Base-by-base conservation (phyloP, 2,113 vertebrate species). In the Coptodon rendalli region DNA sequence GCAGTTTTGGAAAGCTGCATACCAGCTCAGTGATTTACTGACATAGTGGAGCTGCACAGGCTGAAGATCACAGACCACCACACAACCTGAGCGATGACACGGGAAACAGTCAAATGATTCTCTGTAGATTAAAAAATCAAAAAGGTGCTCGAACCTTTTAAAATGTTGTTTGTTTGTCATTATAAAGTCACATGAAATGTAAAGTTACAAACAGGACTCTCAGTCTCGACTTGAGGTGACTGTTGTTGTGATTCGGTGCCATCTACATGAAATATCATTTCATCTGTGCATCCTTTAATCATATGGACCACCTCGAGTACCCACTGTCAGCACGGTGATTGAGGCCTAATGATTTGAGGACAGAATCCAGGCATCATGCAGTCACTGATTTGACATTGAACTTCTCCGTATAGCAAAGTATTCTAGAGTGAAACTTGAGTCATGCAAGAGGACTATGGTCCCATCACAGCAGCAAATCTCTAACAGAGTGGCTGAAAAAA, bases 21-120 rank as follows among this genome's bases (percentile, higher is more conserved):
- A 0, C 91, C 91, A 90, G 1, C 1, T 71, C 29, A 0, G 3
- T 8, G 1, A 0, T 9, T 0, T 2, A 6, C 31, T 7, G 31
- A n/a, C 1, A 4, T 36, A 38, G 29, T 66, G 61, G 4, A 66
- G 10, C 31, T 66, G 61, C 9, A 38, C 61, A 38, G 61, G 17
- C 31, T 66, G 17, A 66, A 66, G 61, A 38, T 19, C 61, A 19
- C 17, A 66, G 61, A 66, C 31, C 31, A 38, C 31, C 61, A 66
- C 29, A 12, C 31, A 66, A 66, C 61, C 61, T 66, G 61, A n/a
- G 61, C 0, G 1, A 66, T 0, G 9, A 66, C 61, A 66, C 0
- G 0, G 29, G 29, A 61, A 59, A 61, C 57, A 31, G 57, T 31
- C 27, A 9, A 31, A 31, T 0, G 27, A 61, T 61, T 61, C 29